Evolutionary conservation across 2,797 vertebrate species (phyloP).

Genomic region (Mormyrops attenuatus): DNA sequence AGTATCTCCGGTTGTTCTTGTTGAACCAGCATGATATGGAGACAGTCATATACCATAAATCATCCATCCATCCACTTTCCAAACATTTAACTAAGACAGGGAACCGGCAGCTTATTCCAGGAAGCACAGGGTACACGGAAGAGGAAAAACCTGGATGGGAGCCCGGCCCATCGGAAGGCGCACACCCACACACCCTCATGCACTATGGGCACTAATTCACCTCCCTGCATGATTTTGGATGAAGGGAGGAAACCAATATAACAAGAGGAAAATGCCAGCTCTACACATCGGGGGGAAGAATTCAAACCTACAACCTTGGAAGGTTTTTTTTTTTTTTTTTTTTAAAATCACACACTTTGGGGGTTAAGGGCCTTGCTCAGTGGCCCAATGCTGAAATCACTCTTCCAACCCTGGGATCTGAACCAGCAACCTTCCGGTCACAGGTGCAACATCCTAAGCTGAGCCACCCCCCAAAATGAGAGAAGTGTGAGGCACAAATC

Average conservation of each 20-base stretch:
- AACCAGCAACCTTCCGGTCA: background rate
- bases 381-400: background rate
- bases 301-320: background rate
- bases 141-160: background rate
- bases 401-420: background rate
- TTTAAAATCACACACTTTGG: background rate
- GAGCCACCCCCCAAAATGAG: background rate
- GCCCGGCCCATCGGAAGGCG: background rate
- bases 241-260: background rate
- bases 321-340: background rate
- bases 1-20: background rate
- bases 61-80: background rate
- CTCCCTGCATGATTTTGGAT: background rate
- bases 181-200: background rate
- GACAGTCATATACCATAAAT: background rate
- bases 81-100: background rate
- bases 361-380: background rate
- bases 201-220: slow-evolving; percentile 5
- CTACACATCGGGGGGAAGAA: background rate
- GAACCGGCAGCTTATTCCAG: background rate
- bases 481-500: background rate
- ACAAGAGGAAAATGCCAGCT: background rate
- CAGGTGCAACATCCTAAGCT: background rate
- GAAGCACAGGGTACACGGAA: background rate
- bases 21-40: background rate